phyloP scores from a whole-genome alignment of 1,140 invertebrate species.

The Lethrus apterus region DNA sequence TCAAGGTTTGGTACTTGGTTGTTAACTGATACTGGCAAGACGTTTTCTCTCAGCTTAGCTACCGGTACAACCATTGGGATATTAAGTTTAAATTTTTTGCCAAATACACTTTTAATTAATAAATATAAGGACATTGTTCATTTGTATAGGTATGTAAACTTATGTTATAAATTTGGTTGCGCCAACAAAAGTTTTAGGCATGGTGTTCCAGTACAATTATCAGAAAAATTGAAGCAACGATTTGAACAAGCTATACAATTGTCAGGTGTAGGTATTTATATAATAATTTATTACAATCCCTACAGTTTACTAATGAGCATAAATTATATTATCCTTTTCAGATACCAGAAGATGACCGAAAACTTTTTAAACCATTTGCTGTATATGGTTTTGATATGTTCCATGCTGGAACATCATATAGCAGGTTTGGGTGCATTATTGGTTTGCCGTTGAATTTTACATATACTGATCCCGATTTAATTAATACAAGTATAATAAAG shows the following conservation, averaged over 20 bases:
- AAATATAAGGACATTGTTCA: slow-evolving; percentile 46
- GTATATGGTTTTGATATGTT: slow-evolving; percentile 57
- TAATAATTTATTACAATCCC: not conserved
- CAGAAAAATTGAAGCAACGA: slow-evolving; percentile 35
- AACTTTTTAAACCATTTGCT: slow-evolving; percentile 49
- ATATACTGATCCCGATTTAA: slow-evolving; percentile 41
- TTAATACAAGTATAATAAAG: slow-evolving; percentile 47
- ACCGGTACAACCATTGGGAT: slow-evolving; percentile 21
- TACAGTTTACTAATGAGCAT: not conserved
- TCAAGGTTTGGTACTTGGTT: slow-evolving; percentile 24
- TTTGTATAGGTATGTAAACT: slow-evolving; percentile 41
- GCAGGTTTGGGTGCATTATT: slow-evolving; percentile 48
- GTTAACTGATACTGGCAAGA: slow-evolving; percentile 30
- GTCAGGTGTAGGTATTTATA: slow-evolving; percentile 24
- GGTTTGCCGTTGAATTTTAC: slow-evolving; percentile 58
- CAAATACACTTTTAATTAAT: slow-evolving; percentile 47
- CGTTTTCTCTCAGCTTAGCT: slow-evolving; percentile 23
- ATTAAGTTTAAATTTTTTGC: slow-evolving; percentile 37
- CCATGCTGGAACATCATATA: slow-evolving; percentile 43
- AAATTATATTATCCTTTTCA: slow-evolving; percentile 31
- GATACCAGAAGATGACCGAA: slow-evolving; percentile 37
- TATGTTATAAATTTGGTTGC: slow-evolving; percentile 7
- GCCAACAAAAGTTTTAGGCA: slow-evolving; percentile 36
- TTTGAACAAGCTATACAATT: slow-evolving; percentile 47
- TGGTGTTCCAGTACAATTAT: slow-evolving; percentile 41